phyloP scores from a whole-genome alignment of 2,888 invertebrate genomes.

The Pristionchus arcanus region DNA sequence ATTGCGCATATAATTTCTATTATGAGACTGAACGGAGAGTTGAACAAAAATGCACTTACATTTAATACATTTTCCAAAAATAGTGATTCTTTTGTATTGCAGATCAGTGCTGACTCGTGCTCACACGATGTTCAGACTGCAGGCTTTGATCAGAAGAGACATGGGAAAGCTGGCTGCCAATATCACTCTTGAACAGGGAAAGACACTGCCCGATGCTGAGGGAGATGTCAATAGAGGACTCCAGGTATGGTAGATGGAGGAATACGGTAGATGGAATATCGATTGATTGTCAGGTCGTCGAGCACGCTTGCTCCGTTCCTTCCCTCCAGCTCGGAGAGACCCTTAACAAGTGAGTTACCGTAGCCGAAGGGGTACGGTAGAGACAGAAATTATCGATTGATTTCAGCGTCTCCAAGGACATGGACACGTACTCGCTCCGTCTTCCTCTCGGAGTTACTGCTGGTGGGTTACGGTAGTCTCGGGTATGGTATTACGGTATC shows the following conservation, averaged over 20 bases:
- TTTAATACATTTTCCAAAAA: too few relatives aligned
- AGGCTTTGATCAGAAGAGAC: conserved; percentile 90
- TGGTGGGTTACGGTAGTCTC: conserved; percentile 81
- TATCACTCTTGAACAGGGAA: conserved; percentile 96
- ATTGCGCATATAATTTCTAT: too few relatives aligned
- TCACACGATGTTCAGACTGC: conserved; percentile 91
- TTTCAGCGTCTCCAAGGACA: conserved; percentile 87
- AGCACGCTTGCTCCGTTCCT: conserved; percentile 95
- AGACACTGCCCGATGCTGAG: conserved; percentile 96
- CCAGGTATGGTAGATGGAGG: conserved; percentile 80
- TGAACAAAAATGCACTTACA: too few relatives aligned
- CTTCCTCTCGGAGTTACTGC: conserved; percentile 94
- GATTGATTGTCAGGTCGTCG: conserved; percentile 87
- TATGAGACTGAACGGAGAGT: too few relatives aligned
- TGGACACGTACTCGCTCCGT: conserved; percentile 95
- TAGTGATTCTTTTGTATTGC: conserved; percentile 31
- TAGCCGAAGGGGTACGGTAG: neutral
- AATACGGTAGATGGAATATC: conserved; percentile 36
- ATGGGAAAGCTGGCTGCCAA: conserved; percentile 92
- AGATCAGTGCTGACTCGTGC: conserved; percentile 91
- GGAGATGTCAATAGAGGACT: conserved; percentile 97
- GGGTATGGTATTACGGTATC: neutral
- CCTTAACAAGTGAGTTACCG: conserved; percentile 82
- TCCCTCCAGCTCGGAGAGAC: conserved; percentile 94
- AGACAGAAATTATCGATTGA: neutral